Conservation (phyloP, 1,140 invertebrate genomes). For the Drosophila mayri region DNA sequence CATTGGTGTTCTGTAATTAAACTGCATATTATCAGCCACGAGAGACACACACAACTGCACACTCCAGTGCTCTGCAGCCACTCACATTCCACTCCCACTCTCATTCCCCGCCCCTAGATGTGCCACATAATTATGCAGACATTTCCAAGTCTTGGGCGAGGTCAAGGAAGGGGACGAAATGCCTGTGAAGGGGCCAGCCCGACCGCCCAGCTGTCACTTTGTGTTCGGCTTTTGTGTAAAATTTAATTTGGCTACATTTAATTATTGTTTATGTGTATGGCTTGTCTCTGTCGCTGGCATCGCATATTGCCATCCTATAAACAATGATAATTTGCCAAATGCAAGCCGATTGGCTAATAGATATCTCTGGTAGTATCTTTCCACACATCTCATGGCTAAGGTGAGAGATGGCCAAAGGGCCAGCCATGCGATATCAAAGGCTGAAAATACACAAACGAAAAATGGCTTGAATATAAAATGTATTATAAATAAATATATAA, state of each 20-base stretch:
- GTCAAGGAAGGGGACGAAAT: not conserved
- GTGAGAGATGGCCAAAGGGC: slow-evolving; percentile 9
- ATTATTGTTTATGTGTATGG: slow-evolving; percentile 76
- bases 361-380: slow-evolving; percentile 6
- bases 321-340: slow-evolving; percentile 66
- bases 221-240: slow-evolving; percentile 67
- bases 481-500: too few species aligned
- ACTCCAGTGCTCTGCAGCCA: slow-evolving; percentile 11
- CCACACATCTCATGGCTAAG: not conserved
- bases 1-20: slow-evolving; percentile 73
- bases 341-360: slow-evolving; percentile 54
- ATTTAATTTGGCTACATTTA: slow-evolving; percentile 82
- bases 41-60: slow-evolving; percentile 15
- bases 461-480: not conserved
- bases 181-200: slow-evolving; percentile 6
- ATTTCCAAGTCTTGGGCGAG: slow-evolving; percentile 38
- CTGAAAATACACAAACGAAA: not conserved
- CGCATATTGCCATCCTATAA: slow-evolving; percentile 47
- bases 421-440: not conserved
- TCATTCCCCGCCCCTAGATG: slow-evolving; percentile 5
- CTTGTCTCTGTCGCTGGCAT: slow-evolving; percentile 38
- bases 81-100: not conserved
- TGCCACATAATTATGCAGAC: slow-evolving; percentile 74
- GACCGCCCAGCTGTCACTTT: slow-evolving; percentile 70
- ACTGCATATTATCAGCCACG: slow-evolving; percentile 72